Percentiles rank a stretch among this genome's conserved stretches.
Evolutionary conservation across 2,888 invertebrate genomes (phyloP).

Genomic region (Perdita meconis): DNA sequence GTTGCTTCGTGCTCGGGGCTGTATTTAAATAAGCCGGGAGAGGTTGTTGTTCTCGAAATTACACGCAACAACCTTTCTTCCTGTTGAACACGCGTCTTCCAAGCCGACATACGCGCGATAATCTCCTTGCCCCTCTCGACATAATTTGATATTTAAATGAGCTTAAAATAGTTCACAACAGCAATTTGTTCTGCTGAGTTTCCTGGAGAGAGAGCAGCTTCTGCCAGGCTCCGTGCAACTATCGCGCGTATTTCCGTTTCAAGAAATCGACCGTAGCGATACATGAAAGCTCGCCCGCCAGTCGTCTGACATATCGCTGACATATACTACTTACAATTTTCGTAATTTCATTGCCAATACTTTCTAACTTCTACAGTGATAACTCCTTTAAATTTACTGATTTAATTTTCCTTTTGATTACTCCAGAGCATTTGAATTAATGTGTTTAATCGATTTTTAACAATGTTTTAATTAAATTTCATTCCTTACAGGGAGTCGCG

Average conservation of each 20-base stretch:
- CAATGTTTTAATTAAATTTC: too few species aligned
- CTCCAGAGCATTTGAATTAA: too few species aligned
- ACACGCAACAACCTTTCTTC: constrained; percentile 38
- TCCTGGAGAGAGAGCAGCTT: constrained; percentile 53
- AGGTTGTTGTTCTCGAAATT: constrained; percentile 35
- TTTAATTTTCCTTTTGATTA: too few species aligned
- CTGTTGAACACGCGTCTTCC: constrained; percentile 41
- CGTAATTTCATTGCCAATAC: too few species aligned
- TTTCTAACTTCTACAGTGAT: too few species aligned
- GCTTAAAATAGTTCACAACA: constrained; percentile 80
- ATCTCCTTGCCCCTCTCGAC: constrained; percentile 59
- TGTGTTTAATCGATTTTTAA: too few species aligned
- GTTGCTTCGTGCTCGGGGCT: constrained; percentile 28
- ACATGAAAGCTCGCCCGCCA: constrained; percentile 28
- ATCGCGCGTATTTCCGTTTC: constrained; percentile 32
- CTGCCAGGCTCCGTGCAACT: constrained; percentile 3
- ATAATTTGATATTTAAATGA: constrained; percentile 81
- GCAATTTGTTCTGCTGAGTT: constrained; percentile 80
- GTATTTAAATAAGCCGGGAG: constrained; percentile 48
- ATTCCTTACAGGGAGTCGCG: too few species aligned
- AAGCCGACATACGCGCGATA: constrained; percentile 48
- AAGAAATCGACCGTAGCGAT: constrained; percentile 36
- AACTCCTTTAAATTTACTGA: too few species aligned
- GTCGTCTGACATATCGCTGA: too few species aligned
- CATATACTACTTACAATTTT: too few species aligned